Conservation (phyloP, 2,797 vertebrate species). For the Merluccius polli region DNA sequence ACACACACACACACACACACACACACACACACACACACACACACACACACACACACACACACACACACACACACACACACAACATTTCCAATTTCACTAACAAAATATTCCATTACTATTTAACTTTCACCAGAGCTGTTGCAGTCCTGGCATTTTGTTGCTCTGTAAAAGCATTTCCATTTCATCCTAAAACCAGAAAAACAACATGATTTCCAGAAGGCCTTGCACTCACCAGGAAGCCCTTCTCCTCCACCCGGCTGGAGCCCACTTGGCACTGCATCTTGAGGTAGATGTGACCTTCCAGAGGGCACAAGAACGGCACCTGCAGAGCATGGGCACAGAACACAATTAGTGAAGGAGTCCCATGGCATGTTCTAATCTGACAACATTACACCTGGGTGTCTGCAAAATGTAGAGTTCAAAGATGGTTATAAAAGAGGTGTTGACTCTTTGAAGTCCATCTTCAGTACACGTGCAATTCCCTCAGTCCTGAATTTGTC, state of each 20-base stretch:
- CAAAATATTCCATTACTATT: no score
- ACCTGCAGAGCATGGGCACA: slow-evolving; percentile 70
- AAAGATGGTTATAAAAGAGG: neutral
- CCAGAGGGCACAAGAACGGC: slow-evolving; percentile 88
- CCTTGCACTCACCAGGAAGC: slow-evolving; percentile 84
- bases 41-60: neutral
- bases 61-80: neutral
- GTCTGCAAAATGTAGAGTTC: neutral
- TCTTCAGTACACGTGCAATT: neutral
- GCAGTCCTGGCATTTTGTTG: no score
- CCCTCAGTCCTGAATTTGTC: neutral
- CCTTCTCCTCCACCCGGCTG: slow-evolving; percentile 80
- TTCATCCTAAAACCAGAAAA: neutral
- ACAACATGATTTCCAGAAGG: neutral
- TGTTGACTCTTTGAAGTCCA: neutral
- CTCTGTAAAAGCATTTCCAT: no score
- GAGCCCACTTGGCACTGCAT: slow-evolving; percentile 91
- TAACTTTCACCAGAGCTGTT: no score
- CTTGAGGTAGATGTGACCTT: slow-evolving; percentile 90
- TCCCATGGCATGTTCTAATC: neutral
- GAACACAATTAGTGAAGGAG: neutral
- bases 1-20: slow-evolving; percentile 1
- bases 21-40: no score
- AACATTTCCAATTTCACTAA: no score
- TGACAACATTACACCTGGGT: neutral